Evolutionary conservation across 2,888 invertebrate genomes (phyloP), one percentile per base, ranked within the genome.

Genomic region (Chironomus tentans): DNA sequence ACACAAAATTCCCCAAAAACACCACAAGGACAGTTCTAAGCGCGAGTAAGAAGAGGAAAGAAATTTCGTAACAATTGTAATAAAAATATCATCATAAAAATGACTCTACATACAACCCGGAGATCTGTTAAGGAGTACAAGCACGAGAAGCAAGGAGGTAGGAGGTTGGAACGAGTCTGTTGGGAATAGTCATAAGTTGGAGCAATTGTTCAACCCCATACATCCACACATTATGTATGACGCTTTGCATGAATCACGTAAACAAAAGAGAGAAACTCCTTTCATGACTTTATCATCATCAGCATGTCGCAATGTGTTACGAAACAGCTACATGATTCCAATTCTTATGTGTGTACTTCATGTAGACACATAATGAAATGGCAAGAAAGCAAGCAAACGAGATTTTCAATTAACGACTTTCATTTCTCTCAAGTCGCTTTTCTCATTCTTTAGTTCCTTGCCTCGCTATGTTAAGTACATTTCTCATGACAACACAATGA

Each of bases 321-420:
- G 18, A 65, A 65, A 65, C 22, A 65, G 22, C 21, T 7, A 65
- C 65, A 65, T 56, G 15, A 56, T 56, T 56, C 15, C 56, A 50
- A 50, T 50, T n/a, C 50, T 50, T n/a, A n/a, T n/a, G 50, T 50
- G 15, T 50, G 50, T 50, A n/a, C 15, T 50, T 50, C 13, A 50
- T n/a, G 50, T 13, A 50, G 38, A 38, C 38, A 56, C 18, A 56
- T 56, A 56, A 56, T 56, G 56, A 56, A 56, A 56, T 15, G 15
- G 15, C 56, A 56, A 56, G 7, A 56, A 15, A 56, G 18, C 56
- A 18, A 56, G 18, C 18, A 13, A 69, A 68, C 38, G 38, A 70
- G 21, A 38, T 70, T 48, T 70, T 70, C 72, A 72, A 72, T 72
- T 72, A 72, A 72, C 72, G 72, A 72, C 72, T 46, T 65, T 18